These are phyloP conservation scores for Pyrrhura leucotis DNA, from an alignment of 2,797 vertebrate species.

Conservation along the genomic window DNA sequence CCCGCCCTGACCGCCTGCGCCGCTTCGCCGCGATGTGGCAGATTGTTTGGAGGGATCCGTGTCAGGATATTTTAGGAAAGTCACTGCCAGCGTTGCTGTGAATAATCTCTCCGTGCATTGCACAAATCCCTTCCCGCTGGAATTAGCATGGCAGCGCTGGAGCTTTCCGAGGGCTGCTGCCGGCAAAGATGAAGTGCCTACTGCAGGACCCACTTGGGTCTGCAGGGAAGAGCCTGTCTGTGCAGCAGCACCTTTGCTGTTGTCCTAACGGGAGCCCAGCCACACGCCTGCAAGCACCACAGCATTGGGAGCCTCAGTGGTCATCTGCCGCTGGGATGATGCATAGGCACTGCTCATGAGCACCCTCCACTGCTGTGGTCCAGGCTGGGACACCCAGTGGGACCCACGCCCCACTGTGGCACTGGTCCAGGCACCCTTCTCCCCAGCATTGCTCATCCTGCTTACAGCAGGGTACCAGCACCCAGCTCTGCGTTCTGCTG, in stretches of 20 bases:
- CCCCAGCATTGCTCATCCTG: accelerated
- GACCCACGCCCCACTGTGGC: accelerated
- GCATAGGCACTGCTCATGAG: not conserved
- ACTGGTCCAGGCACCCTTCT: accelerated
- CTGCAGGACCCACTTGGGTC: not conserved
- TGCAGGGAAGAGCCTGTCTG: not conserved
- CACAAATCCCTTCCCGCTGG: not conserved
- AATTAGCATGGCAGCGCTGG: not conserved
- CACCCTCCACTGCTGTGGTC: accelerated
- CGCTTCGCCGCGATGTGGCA: not conserved
- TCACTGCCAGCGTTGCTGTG: not conserved
- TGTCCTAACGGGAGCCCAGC: not conserved
- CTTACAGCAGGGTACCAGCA: not conserved
- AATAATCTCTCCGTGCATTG: not conserved
- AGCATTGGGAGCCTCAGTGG: accelerated
- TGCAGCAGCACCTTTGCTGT: not conserved
- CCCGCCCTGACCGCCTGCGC: not conserved
- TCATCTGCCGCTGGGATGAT: not conserved
- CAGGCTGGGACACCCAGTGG: not conserved
- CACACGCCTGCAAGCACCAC: accelerated
- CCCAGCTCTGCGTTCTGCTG: accelerated
- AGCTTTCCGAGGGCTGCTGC: not conserved
- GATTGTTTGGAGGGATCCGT: slow-evolving; percentile 9
- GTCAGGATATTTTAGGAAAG: slow-evolving; percentile 30
- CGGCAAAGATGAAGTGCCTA: not conserved